Conservation (phyloP, 2,888 invertebrate genomes). For the Leucoma salicis region DNA sequence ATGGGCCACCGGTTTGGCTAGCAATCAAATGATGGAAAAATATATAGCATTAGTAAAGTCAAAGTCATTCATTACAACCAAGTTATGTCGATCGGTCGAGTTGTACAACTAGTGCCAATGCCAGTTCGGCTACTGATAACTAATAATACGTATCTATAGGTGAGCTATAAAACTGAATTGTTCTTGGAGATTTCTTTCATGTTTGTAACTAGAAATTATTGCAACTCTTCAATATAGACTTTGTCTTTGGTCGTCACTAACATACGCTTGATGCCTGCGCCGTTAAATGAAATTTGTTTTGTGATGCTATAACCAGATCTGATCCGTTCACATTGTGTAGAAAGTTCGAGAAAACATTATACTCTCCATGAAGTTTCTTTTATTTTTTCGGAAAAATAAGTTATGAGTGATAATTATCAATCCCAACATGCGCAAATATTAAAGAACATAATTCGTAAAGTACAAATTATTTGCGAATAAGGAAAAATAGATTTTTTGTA, state of each 20-base stretch:
- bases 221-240: neutral
- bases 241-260: neutral
- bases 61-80: no score
- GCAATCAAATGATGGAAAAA: no score
- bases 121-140: neutral
- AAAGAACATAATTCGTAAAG: no score
- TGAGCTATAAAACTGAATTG: neutral
- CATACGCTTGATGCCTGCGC: neutral
- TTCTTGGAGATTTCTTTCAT: neutral
- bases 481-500: no score
- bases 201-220: neutral
- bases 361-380: neutral
- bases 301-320: neutral
- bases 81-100: neutral
- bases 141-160: neutral
- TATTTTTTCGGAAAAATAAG: neutral
- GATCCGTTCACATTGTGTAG: neutral
- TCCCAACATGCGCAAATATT: neutral
- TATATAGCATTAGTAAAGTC: no score
- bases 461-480: no score
- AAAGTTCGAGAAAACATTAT: neutral
- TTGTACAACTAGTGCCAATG: neutral
- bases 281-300: neutral
- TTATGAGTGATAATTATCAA: neutral
- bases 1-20: no score